Evolutionary conservation across 2,797 vertebrate genomes (phyloP).

Genomic region (Tamandua tetradactyla): DNA sequence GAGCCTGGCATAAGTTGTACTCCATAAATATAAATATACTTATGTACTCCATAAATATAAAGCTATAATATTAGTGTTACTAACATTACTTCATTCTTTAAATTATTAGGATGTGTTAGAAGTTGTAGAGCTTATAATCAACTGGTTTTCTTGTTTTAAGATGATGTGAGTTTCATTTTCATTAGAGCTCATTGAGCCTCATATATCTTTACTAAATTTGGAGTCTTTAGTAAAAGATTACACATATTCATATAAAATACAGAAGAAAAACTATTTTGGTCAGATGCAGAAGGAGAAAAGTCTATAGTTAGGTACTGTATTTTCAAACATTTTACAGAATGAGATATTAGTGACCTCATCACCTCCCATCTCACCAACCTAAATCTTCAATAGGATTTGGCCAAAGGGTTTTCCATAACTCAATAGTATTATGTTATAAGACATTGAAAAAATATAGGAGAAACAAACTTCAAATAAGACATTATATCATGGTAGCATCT

Average conservation of each 20-base stretch:
- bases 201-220: neutral
- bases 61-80: neutral
- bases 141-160: neutral
- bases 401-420: neutral
- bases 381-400: neutral
- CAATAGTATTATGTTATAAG: neutral
- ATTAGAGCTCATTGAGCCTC: neutral
- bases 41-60: neutral
- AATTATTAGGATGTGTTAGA: neutral
- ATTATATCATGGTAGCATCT: neutral
- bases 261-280: slow-evolving; percentile 55
- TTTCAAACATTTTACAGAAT: slow-evolving; percentile 31
- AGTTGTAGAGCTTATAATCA: neutral
- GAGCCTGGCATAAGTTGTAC: neutral
- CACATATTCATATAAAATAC: slow-evolving; percentile 28
- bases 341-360: neutral
- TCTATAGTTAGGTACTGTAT: neutral
- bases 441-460: neutral
- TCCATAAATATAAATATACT: neutral
- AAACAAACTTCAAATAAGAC: neutral
- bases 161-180: neutral
- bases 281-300: slow-evolving; percentile 43
- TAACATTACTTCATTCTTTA: neutral
- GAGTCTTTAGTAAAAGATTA: neutral
- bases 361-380: neutral